A percentile compares a stretch with the other conserved stretches of the same genome.
These are phyloP conservation scores for Chelonus formosanus DNA, from an alignment of 2,888 invertebrate species.

Conservation along the genomic window DNA sequence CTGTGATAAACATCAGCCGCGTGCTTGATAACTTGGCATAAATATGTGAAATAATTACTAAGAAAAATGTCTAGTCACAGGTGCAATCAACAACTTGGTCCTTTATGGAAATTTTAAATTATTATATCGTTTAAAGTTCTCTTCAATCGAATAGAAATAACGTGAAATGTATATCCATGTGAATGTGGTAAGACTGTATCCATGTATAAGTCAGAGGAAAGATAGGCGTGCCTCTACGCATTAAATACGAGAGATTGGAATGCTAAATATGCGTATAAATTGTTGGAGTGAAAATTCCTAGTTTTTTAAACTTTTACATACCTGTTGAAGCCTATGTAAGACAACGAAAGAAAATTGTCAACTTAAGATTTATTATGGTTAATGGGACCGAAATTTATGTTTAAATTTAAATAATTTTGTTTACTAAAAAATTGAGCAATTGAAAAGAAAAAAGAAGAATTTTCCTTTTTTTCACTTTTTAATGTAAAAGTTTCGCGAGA, in stretches of 20 bases:
- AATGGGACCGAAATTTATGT: background rate
- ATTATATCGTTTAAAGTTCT: background rate
- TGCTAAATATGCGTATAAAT: conserved; percentile 32
- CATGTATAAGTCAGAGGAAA: background rate
- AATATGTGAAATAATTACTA: background rate
- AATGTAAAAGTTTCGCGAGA: no score
- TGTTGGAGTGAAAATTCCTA: conserved; percentile 19
- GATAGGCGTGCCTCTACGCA: conserved; percentile 17
- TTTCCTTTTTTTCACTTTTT: no score
- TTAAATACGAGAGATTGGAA: conserved; percentile 36
- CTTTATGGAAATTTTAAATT: background rate
- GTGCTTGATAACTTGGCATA: background rate
- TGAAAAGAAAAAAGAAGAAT: no score
- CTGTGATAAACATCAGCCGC: no score
- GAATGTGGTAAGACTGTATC: background rate
- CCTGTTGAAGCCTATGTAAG: no score
- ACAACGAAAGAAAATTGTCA: no score
- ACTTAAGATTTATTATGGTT: no score
- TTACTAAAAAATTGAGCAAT: no score
- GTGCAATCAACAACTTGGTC: background rate
- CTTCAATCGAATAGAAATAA: background rate
- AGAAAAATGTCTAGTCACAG: background rate
- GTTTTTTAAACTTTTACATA: conserved; percentile 7
- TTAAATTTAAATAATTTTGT: background rate
- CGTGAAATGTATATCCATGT: background rate